phyloP scores from a whole-genome alignment of 2,888 invertebrate species.

The Ectemnius continuus region DNA sequence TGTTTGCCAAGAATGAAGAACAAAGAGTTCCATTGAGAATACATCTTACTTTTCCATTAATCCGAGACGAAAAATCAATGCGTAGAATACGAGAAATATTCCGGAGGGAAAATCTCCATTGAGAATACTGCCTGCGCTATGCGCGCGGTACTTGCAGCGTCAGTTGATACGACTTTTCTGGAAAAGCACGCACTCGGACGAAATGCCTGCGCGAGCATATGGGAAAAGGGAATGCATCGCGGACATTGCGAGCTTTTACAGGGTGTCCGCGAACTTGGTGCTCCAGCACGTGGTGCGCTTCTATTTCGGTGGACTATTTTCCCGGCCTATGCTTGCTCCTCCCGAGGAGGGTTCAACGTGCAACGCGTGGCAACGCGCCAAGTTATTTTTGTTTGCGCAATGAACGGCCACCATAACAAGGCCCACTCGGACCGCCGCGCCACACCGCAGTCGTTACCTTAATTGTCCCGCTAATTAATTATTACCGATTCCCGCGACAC shows the following conservation, averaged over 20 bases:
- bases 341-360: constrained; percentile 37
- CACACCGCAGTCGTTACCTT: constrained; percentile 26
- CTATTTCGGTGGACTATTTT: constrained; percentile 42
- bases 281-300: constrained; percentile 44
- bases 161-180: not conserved
- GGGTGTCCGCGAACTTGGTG: constrained; percentile 44
- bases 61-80: too few species aligned
- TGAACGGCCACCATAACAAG: constrained; percentile 25
- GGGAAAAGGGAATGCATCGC: not conserved
- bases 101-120: too few species aligned
- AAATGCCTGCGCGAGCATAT: not conserved
- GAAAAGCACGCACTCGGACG: not conserved
- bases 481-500: constrained; percentile 26
- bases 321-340: constrained; percentile 17
- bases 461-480: constrained; percentile 41
- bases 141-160: too few species aligned
- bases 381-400: constrained; percentile 45
- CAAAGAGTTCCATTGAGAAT: too few species aligned
- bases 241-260: not conserved
- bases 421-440: not conserved
- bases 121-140: too few species aligned
- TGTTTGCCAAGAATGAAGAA: too few species aligned
- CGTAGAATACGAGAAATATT: too few species aligned
- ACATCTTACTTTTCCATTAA: too few species aligned
- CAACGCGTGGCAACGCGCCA: constrained; percentile 42